Evolutionary conservation across 2,888 invertebrate genomes (phyloP), one percentile per base, ranked within the genome.

Genomic region (Eristalis pertinax): DNA sequence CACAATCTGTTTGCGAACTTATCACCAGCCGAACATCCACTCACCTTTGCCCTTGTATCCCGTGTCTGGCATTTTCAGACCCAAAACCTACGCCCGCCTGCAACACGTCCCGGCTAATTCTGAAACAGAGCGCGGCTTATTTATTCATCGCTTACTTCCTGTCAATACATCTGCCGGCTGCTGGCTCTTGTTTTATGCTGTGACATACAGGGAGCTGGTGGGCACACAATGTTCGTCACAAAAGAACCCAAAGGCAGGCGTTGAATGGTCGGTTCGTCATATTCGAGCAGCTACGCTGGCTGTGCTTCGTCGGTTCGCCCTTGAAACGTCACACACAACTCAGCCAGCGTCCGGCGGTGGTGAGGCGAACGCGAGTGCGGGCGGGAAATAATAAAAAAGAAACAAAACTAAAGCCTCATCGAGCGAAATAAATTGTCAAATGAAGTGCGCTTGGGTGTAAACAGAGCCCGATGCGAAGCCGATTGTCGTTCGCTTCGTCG

Each of bases 71-170:
- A 38, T 38, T 38, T 38, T 13, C 38, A 11, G 13, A n/a, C 50
- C 7, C n/a, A 2, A 7, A 50, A 50, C 1, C 50, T 19, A n/a
- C n/a, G 19, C 24, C 60, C 13, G 8, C 32, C 32, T 32, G 32
- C 26, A 13, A 24, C 60, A 24, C 11, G 24, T 22, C 60, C 2
- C 60, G 26, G 7, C 60, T 8, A 26, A 26, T 22, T 58, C 26
- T 58, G 22, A 26, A 1, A 26, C 11, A 22, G 4, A 10, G 58
- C 4, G 58, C 4, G 13, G 38, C 38, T 32, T 38, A 38, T 65
- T 65, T 65, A 65, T 65, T 65, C 64, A 65, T 38, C 19, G 38
- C 38, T 38, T 19, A 65, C 64, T 65, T 65, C 38, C 64, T 65
- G 38, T 38, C 64, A 65, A 65, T 65, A 65, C 38, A 22, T 22